Conservation (phyloP, 2,888 invertebrate species). For the Lepidonotus clava region DNA sequence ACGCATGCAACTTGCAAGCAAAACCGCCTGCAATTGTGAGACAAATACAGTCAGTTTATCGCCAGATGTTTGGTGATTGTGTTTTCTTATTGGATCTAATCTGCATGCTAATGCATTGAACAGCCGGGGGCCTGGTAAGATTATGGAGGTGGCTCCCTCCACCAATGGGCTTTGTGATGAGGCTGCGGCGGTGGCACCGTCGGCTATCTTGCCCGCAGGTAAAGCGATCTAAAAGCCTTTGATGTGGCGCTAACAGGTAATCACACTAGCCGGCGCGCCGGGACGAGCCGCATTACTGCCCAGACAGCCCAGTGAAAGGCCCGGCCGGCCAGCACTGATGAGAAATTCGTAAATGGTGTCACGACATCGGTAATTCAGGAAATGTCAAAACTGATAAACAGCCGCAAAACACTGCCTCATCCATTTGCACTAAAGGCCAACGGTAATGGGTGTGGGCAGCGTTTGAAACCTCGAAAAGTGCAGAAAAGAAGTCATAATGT, state of each 20-base stretch:
- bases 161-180: not conserved
- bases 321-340: not conserved
- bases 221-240: slow-evolving; percentile 38
- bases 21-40: too few species aligned
- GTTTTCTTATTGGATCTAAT: too few species aligned
- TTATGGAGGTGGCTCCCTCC: too few species aligned
- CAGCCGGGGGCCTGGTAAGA: too few species aligned
- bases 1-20: not conserved
- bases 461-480: not conserved
- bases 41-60: too few species aligned
- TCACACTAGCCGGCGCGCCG: not conserved
- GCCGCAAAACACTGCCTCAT: not conserved
- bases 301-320: not conserved
- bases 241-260: slow-evolving; percentile 40
- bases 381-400: slow-evolving; percentile 31
- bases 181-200: not conserved
- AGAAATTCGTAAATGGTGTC: slow-evolving; percentile 19
- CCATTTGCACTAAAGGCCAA: slow-evolving; percentile 12
- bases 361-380: slow-evolving; percentile 24
- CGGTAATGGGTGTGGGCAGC: slow-evolving; percentile 28
- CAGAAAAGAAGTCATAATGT: not conserved
- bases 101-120: too few species aligned
- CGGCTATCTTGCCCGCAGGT: slow-evolving; percentile 14
- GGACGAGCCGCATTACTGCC: not conserved
- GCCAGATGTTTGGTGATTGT: too few species aligned